A percentile compares a stretch with the other conserved stretches of the same genome.
phyloP scores from a whole-genome alignment of 2,888 invertebrate genomes.

The Uropetala carovei region DNA sequence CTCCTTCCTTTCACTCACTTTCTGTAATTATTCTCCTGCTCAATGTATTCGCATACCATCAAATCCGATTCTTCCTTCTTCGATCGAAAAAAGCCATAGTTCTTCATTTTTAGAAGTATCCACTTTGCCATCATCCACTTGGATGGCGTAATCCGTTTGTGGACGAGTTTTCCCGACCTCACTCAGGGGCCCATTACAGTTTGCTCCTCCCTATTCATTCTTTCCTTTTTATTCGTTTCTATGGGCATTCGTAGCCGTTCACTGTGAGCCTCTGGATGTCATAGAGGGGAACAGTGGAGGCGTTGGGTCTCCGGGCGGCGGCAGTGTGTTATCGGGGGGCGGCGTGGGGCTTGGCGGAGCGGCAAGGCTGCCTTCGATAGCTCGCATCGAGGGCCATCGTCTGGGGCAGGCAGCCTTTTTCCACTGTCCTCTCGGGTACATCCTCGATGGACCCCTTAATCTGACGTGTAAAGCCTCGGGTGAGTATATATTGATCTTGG shows the following conservation, averaged over 20 bases:
- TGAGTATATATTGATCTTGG: constrained; percentile 71
- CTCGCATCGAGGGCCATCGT: constrained; percentile 86
- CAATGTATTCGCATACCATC: not conserved
- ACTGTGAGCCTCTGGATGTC: constrained; percentile 72
- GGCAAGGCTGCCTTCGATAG: constrained; percentile 73
- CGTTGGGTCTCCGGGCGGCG: not conserved
- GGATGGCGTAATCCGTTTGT: not conserved
- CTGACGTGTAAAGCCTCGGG: constrained; percentile 90
- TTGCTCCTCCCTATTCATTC: not conserved
- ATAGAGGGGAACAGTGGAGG: constrained; percentile 67
- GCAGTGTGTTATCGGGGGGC: not conserved
- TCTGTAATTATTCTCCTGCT: not conserved
- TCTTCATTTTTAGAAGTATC: too few species aligned
- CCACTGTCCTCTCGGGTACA: constrained; percentile 88
- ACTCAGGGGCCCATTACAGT: not conserved
- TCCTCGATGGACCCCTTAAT: constrained; percentile 85
- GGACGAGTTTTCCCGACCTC: not conserved
- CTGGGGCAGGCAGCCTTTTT: constrained; percentile 87
- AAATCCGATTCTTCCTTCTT: not conserved
- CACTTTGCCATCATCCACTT: not conserved
- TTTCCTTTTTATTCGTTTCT: not conserved
- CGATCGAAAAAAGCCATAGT: not conserved
- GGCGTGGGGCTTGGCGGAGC: not conserved
- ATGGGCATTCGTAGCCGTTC: constrained; percentile 73
- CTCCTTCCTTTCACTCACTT: not conserved